These are phyloP conservation scores for Dendrolimus punctatus DNA, from an alignment of 1,140 invertebrate species.

Conservation along the genomic window DNA sequence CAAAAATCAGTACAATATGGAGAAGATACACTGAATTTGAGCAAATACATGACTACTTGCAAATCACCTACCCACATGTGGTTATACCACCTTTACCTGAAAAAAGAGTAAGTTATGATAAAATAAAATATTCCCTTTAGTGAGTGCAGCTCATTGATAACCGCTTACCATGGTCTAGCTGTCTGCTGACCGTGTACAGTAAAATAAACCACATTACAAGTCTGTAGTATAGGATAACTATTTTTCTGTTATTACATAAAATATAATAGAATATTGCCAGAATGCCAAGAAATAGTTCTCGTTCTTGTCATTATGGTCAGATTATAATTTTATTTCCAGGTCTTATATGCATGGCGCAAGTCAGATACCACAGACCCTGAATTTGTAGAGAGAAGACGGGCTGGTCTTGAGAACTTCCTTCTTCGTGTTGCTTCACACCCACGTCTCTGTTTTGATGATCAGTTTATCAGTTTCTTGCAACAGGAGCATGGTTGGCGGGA, in stretches of 20 bases:
- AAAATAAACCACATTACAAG: too few relatives aligned
- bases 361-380: constrained; percentile 90
- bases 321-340: constrained; percentile 28
- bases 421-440: constrained; percentile 83
- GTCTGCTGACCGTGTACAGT: too few relatives aligned
- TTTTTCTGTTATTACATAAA: too few relatives aligned
- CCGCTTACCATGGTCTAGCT: too few relatives aligned
- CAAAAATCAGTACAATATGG: constrained; percentile 81
- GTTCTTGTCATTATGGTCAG: too few relatives aligned
- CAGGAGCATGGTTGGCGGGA: constrained; percentile 85
- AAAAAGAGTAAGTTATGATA: constrained; percentile 75
- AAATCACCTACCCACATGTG: constrained; percentile 83
- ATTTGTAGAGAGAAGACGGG: constrained; percentile 85
- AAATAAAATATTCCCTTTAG: too few relatives aligned
- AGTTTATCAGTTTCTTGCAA: constrained; percentile 84
- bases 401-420: constrained; percentile 87
- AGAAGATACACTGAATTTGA: constrained; percentile 90
- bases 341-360: constrained; percentile 86
- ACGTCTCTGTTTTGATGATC: constrained; percentile 80
- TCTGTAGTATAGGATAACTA: too few relatives aligned
- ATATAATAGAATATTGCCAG: too few relatives aligned
- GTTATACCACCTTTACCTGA: constrained; percentile 87
- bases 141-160: too few relatives aligned
- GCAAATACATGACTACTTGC: constrained; percentile 82
- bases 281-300: too few relatives aligned